Evolutionary conservation across 2,113 vertebrate genomes (phyloP).

Genomic region (Herpetotheres cachinnans): DNA sequence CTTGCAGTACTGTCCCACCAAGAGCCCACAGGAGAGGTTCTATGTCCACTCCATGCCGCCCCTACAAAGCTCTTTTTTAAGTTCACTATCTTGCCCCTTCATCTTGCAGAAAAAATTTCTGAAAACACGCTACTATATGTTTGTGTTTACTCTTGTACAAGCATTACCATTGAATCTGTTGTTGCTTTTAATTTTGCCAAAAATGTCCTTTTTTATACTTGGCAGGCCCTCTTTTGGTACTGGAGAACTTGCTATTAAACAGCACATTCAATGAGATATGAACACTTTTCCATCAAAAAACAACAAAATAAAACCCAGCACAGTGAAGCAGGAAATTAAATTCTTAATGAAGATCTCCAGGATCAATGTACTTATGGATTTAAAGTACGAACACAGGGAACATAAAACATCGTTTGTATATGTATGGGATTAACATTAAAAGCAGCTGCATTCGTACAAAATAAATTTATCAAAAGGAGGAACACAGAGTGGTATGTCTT

Average conservation of each 20-base stretch:
- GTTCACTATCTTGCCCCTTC: background rate
- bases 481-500: background rate
- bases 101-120: background rate
- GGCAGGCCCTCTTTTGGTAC: background rate
- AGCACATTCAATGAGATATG: background rate
- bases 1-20: background rate
- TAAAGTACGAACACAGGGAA: background rate
- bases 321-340: background rate
- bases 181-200: background rate
- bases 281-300: background rate
- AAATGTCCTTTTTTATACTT: background rate
- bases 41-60: fast-evolving
- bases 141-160: background rate
- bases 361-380: background rate
- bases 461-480: background rate
- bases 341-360: background rate
- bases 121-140: background rate
- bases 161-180: background rate
- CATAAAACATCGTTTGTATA: background rate
- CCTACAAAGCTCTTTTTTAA: background rate
- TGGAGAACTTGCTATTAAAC: background rate
- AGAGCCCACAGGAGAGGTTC: background rate
- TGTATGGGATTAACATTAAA: background rate
- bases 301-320: background rate
- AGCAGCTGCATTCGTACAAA: background rate